Conservation (phyloP, 2,797 vertebrate species). For the Ptychadena robeensis region DNA sequence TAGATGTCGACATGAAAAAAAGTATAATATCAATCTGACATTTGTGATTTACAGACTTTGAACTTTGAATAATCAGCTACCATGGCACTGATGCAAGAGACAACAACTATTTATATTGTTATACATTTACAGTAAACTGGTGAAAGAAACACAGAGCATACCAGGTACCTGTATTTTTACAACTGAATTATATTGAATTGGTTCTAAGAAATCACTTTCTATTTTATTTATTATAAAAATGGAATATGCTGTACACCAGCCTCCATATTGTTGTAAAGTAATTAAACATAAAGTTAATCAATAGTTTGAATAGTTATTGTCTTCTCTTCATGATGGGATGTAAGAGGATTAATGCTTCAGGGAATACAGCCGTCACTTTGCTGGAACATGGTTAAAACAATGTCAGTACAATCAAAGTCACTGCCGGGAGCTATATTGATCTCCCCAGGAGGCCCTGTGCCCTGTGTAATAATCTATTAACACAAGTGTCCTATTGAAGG, state of each 20-base stretch:
- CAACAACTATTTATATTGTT: not conserved
- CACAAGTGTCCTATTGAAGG: constrained; percentile 15
- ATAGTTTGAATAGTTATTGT: constrained; percentile 44
- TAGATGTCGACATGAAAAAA: too few species aligned
- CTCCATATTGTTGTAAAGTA: constrained; percentile 15
- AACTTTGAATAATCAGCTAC: not conserved
- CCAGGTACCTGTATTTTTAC: not conserved
- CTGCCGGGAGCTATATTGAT: constrained; percentile 32
- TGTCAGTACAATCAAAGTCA: constrained; percentile 21
- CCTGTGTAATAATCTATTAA: constrained; percentile 29
- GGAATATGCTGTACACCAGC: constrained; percentile 1
- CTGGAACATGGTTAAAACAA: constrained; percentile 6
- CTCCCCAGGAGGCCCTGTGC: not conserved
- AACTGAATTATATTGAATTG: not conserved
- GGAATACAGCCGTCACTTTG: constrained; percentile 21
- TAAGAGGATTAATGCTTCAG: constrained; percentile 10
- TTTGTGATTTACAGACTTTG: not conserved
- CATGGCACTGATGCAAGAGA: too few species aligned
- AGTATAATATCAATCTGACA: not conserved
- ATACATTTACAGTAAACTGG: not conserved
- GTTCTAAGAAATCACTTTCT: not conserved
- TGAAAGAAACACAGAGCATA: not conserved
- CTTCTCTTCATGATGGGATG: constrained; percentile 20
- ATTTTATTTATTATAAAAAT: not conserved
- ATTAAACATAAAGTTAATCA: constrained; percentile 51